Base-by-base conservation (phyloP, 1,140 invertebrate genomes). In the Gonatopus flavifemur region DNA sequence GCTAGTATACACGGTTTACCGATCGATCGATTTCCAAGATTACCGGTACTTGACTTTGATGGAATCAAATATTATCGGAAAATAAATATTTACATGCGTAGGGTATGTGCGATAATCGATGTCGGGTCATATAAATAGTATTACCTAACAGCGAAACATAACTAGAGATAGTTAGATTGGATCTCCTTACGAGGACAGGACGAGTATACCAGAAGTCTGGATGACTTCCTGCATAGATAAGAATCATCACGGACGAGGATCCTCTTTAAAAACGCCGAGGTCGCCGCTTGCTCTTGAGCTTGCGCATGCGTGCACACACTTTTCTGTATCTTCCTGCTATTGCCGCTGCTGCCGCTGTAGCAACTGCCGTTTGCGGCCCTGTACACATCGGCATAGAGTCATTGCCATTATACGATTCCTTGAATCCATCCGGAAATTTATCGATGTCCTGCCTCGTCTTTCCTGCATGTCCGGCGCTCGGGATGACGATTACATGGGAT, bases 221-320 rank as follows among this genome's bases (percentile, higher is more conserved):
- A 54, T 57, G 57, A 62, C 63, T 66, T 66, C 63, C 64, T 64
- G 62, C 53, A 60, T 55, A 64, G 62, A 66, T 66, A 66, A 59
- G 51, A 31, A 66, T 66, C 62, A 13, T 15, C 47, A 21, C 35
- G 55, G 40, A 44, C 56, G 62, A 52, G 56, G 47, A 61, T 57
- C 55, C 59, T 62, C 53, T 57, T 64, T 59, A 62, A 52, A 33
- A 59, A 31, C 50, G 56, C 50, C 49, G 59, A 66, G 59, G 45
- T 59, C 62, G 56, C 49, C 44, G n/a, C n/a, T n/a, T n/a, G n/a
- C n/a, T n/a, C n/a, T n/a, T n/a, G n/a, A 41, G 37, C 15, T 30
- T n/a, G n/a, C n/a, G 18, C 24, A 33, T 32, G n/a, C 36, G 36
- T 38, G n/a, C 30, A 32, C 16, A 30, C 45, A 35, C 22, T 9